Conservation (phyloP, 2,113 vertebrate genomes). For the Perccottus glenii region DNA sequence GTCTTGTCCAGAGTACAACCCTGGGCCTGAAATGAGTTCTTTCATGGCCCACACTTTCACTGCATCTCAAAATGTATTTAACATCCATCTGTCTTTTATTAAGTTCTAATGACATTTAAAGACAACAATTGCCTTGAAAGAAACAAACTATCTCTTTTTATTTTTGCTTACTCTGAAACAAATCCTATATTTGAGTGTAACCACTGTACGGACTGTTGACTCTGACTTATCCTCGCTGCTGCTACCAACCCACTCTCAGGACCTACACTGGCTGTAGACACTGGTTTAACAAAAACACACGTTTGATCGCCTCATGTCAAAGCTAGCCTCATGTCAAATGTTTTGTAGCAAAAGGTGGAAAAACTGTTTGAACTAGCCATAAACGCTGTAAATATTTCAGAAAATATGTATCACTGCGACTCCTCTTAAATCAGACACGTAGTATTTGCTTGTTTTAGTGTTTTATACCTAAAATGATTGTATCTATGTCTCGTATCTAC, state of each 20-base stretch:
- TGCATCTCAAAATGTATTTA: too few relatives aligned
- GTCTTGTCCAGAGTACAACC: too few relatives aligned
- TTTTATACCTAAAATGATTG: neutral
- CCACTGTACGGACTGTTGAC: neutral
- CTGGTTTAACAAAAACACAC: neutral
- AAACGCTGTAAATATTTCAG: neutral
- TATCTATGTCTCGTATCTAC: neutral
- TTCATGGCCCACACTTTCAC: too few relatives aligned
- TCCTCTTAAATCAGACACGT: neutral
- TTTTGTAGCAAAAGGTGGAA: conserved; percentile 14
- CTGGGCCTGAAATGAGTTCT: too few relatives aligned
- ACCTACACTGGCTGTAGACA: conserved; percentile 11
- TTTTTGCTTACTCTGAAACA: too few relatives aligned
- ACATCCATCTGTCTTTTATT: too few relatives aligned
- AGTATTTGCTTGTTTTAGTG: neutral
- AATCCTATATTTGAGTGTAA: conserved; percentile 4
- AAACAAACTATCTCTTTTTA: too few relatives aligned
- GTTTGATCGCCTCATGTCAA: neutral
- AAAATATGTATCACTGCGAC: neutral
- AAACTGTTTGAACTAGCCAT: neutral
- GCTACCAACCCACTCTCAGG: conserved; percentile 64
- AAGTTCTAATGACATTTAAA: too few relatives aligned
- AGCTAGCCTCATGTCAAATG: neutral
- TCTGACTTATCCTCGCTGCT: conserved; percentile 21
- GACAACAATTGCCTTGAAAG: too few relatives aligned